Evolutionary conservation across 2,888 invertebrate genomes (phyloP), one percentile per base, ranked within the genome.

Genomic region (Drosophila buzzatii): DNA sequence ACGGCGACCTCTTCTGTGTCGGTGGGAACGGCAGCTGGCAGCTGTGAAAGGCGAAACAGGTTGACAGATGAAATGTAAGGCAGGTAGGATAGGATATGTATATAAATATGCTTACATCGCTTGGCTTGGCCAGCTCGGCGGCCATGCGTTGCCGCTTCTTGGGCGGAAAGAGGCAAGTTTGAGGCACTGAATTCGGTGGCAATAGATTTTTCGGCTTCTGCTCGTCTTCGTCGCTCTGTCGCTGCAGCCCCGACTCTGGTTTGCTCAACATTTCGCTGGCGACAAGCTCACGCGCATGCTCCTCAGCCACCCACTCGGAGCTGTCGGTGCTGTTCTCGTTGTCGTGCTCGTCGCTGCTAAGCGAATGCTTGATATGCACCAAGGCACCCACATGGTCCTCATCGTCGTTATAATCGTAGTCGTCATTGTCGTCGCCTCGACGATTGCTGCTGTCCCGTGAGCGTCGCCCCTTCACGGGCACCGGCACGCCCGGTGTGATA

Each of bases 401-500:
- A 2, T 73, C 74, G 8, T 69, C 68, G 14, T 69, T 61, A 20
- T 73, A 79, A 18, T 73, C 75, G 42, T 67, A 65, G 0, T 61
- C 69, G 7, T 82, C 79, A 35, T 80, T 70, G 12, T 77, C 73
- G 12, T 85, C 86, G 23, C 79, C 74, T 14, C 63, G 61, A 7
- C 76, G 67, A 44, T 55, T 57, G 60, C 55, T 70, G 66, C 59
- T 72, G 60, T 70, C 71, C n/a, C 73, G 78, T 20, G 75, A 67
- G 7, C 74, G 81, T 7, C 79, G 52, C 3, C 85, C 70, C 20
- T 71, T 76, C 1, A 73, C 64, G 3, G 79, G 85, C 47, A 85
- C 59, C 5, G 88, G 85, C 5, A 81, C 71, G 20, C 87, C 84
- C 0, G 89, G 89, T 8, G 87, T 86, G n/a, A 92, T 90, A 51